A percentile compares a stretch with the other conserved stretches of the same genome.
phyloP scores from a whole-genome alignment of 2,797 vertebrate genomes.

The Triplophysa yarkandensis region DNA sequence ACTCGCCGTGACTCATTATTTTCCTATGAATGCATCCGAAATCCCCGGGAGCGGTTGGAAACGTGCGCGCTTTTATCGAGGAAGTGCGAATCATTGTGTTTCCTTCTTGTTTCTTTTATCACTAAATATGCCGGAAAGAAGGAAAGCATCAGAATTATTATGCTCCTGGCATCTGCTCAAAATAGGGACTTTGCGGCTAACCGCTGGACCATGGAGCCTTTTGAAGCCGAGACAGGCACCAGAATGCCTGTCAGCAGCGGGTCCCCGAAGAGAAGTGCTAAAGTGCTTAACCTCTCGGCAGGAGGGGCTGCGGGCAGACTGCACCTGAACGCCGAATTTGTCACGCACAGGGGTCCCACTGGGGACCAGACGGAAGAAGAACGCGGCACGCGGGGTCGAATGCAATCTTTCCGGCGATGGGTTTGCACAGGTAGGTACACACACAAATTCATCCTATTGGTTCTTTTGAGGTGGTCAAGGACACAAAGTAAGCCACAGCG shows the following conservation, averaged over 20 bases:
- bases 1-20: slow-evolving; percentile 14
- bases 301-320: slow-evolving; percentile 63
- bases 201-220: slow-evolving; percentile 22
- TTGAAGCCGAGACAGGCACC: slow-evolving; percentile 43
- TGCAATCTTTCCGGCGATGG: slow-evolving; percentile 71
- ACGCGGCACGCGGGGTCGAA: slow-evolving; percentile 67
- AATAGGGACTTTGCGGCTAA: slow-evolving; percentile 2
- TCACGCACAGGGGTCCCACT: slow-evolving; percentile 70
- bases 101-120: slow-evolving; percentile 11
- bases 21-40: slow-evolving; percentile 25
- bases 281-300: slow-evolving; percentile 77
- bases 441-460: neutral
- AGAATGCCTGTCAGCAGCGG: slow-evolving; percentile 48
- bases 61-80: neutral
- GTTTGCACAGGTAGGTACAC: slow-evolving; percentile 27
- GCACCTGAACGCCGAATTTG: slow-evolving; percentile 70
- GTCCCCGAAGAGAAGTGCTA: slow-evolving; percentile 67
- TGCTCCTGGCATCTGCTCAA: slow-evolving; percentile 18
- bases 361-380: slow-evolving; percentile 69
- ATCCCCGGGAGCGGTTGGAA: slow-evolving; percentile 15
- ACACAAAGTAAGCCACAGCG: neutral
- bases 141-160: slow-evolving; percentile 14
- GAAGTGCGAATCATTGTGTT: slow-evolving; percentile 3
- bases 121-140: neutral
- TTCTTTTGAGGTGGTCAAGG: slow-evolving; percentile 1